Evolutionary conservation across 2,888 invertebrate genomes (phyloP).

Genomic region (Agapostemon virescens): DNA sequence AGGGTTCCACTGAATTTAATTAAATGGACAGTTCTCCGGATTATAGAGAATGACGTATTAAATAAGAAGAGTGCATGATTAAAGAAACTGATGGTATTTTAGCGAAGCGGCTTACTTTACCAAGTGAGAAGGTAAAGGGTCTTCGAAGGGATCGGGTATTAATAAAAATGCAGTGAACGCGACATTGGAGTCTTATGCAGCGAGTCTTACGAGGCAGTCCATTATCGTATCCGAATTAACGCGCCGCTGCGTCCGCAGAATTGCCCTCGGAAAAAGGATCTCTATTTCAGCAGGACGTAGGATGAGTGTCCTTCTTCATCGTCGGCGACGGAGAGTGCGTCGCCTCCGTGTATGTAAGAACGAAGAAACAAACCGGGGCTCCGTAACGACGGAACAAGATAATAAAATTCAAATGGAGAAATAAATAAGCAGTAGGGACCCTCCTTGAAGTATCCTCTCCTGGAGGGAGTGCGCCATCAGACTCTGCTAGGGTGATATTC

Average conservation of each 20-base stretch:
- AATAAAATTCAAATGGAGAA: constrained; percentile 80
- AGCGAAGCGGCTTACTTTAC: background rate
- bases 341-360: constrained; percentile 50
- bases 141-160: background rate
- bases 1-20: no score
- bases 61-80: background rate
- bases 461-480: constrained; percentile 60
- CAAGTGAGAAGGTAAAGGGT: background rate
- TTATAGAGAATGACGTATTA: background rate
- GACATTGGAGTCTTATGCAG: background rate
- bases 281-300: constrained; percentile 3
- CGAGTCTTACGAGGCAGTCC: constrained; percentile 29
- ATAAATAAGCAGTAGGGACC: constrained; percentile 70
- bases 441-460: constrained; percentile 70
- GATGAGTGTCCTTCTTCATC: constrained; percentile 18
- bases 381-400: constrained; percentile 73
- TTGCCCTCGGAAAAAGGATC: constrained; percentile 37
- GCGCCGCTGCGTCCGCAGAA: constrained; percentile 44
- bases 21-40: no score
- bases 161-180: constrained; percentile 21
- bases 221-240: constrained; percentile 51
- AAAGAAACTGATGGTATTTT: background rate
- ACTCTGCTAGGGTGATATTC: constrained; percentile 64
- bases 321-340: constrained; percentile 12
- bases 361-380: constrained; percentile 60